Conservation (phyloP, 1,140 invertebrate genomes). For the Anadara kagoshimensis region DNA sequence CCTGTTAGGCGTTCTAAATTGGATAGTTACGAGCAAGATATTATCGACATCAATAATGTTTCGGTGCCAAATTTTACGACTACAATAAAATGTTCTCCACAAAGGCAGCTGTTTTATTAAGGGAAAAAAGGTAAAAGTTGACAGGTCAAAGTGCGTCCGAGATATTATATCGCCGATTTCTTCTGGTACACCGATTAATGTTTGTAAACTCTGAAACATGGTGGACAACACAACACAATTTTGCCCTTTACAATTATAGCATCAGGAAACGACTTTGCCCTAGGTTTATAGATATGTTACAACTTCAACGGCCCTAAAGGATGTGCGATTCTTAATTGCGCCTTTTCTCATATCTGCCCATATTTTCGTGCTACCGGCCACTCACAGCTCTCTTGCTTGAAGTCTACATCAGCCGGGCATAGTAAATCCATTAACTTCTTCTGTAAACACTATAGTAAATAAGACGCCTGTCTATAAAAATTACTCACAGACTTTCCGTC, state of each 20-base stretch:
- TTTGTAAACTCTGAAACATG: slow-evolving; percentile 2
- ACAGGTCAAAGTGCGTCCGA: background rate
- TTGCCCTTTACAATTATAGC: background rate
- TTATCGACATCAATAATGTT: slow-evolving; percentile 10
- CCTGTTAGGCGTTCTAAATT: background rate
- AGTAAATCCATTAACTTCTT: no score
- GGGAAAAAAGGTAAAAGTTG: slow-evolving; percentile 12
- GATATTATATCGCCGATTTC: background rate
- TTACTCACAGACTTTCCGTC: background rate
- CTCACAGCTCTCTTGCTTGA: no score
- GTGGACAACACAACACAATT: background rate
- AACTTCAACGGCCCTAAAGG: no score
- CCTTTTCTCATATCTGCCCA: no score
- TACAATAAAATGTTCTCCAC: slow-evolving; percentile 10
- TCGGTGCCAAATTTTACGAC: slow-evolving; percentile 7
- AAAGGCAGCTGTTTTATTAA: background rate
- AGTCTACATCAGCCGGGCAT: no score
- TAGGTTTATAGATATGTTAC: no score
- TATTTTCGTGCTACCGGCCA: no score
- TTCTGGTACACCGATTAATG: background rate
- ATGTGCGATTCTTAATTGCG: no score
- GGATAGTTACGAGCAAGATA: slow-evolving; percentile 15
- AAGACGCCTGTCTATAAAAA: no score
- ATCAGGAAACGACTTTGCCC: no score
- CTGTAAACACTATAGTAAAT: no score